phyloP scores from a whole-genome alignment of 2,113 vertebrate genomes.

The Salvelinus sp. region DNA sequence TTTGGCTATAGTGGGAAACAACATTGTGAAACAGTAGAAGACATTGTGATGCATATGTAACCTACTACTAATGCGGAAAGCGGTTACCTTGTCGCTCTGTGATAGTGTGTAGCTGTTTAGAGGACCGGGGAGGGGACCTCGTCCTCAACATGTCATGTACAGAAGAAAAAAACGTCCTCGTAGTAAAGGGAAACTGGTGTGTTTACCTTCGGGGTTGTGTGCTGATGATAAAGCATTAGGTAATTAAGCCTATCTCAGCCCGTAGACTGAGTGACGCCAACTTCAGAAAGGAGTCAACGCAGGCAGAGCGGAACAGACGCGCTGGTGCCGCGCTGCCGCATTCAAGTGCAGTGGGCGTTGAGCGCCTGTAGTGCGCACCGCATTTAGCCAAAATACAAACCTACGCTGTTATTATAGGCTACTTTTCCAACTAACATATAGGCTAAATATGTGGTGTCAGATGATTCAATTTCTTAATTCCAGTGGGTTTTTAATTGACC shows the following conservation, averaged over 20 bases:
- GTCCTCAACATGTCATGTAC: neutral
- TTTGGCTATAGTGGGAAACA: too few relatives aligned
- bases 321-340: slow-evolving; percentile 40
- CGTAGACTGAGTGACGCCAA: slow-evolving; percentile 78
- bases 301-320: slow-evolving; percentile 39
- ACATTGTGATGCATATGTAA: too few relatives aligned
- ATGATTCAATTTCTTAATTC: too few relatives aligned
- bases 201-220: slow-evolving; percentile 66
- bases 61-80: too few relatives aligned
- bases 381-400: too few relatives aligned
- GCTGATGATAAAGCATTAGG: slow-evolving; percentile 71
- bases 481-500: too few relatives aligned
- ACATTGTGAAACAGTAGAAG: too few relatives aligned
- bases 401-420: too few relatives aligned
- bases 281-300: slow-evolving; percentile 52
- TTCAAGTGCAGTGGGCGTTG: slow-evolving; percentile 21
- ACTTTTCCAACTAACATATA: too few relatives aligned
- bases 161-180: neutral
- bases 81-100: too few relatives aligned
- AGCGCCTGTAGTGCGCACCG: too few relatives aligned
- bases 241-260: slow-evolving; percentile 63
- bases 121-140: neutral
- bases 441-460: too few relatives aligned
- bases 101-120: neutral
- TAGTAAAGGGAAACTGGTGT: slow-evolving; percentile 58